Evolutionary conservation across 2,113 vertebrate genomes (phyloP).

Genomic region (Athene cunicularia): DNA sequence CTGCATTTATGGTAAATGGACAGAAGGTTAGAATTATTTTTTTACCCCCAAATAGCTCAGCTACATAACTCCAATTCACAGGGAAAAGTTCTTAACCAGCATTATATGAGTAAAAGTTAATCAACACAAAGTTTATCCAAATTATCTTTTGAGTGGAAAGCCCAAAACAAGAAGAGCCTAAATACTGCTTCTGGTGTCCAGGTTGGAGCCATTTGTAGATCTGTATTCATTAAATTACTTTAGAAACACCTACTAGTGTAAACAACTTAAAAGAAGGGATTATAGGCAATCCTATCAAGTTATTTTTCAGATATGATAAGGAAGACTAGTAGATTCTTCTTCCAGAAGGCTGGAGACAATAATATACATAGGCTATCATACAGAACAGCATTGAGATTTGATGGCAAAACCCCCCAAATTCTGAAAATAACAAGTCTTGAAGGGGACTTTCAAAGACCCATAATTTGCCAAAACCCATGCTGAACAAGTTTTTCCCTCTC

Average conservation of each 20-base stretch:
- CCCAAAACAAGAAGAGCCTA: neutral
- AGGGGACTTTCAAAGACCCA: neutral
- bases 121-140: neutral
- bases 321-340: neutral
- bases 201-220: neutral
- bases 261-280: neutral
- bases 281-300: neutral
- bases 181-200: neutral
- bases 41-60: neutral
- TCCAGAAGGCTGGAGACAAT: neutral
- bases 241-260: neutral
- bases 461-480: neutral
- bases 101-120: neutral
- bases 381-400: neutral
- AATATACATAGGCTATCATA: neutral
- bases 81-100: neutral
- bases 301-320: neutral
- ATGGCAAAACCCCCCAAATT: neutral
- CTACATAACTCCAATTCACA: neutral
- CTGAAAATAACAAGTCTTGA: neutral
- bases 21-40: neutral
- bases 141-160: neutral
- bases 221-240: neutral
- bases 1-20: neutral
- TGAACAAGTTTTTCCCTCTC: neutral